These are phyloP conservation scores for Sarcophaga caerulescens DNA, from an alignment of 2,888 invertebrate species.

Conservation along the genomic window DNA sequence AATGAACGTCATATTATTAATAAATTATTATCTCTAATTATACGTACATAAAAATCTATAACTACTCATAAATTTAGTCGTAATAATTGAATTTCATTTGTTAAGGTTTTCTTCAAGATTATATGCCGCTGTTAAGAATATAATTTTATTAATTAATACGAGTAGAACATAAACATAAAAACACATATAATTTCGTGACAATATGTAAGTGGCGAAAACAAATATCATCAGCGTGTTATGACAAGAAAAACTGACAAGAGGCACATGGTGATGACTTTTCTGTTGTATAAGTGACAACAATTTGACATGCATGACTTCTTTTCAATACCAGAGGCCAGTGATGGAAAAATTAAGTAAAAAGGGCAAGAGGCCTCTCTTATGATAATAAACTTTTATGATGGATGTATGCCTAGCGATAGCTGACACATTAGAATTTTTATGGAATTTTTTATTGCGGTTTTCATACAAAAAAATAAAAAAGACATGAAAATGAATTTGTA, in stretches of 20 bases:
- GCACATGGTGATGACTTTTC: not conserved
- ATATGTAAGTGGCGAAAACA: not conserved
- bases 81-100: no score
- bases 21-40: no score
- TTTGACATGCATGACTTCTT: not conserved
- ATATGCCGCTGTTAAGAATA: not conserved
- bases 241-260: not conserved
- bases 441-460: no score
- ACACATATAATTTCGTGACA: not conserved
- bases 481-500: no score
- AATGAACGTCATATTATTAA: no score
- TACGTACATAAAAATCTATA: no score
- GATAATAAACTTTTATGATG: not conserved
- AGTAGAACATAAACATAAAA: not conserved
- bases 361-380: not conserved
- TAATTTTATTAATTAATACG: not conserved
- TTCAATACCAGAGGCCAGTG: not conserved
- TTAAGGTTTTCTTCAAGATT: no score
- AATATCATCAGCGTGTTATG: not conserved
- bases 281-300: not conserved
- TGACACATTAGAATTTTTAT: conserved; percentile 13
- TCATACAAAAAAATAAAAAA: no score
- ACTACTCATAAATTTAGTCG: no score
- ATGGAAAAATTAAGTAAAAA: not conserved
- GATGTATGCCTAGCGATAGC: not conserved